These are phyloP conservation scores for Danionella cerebrum DNA, from an alignment of 2,113 vertebrate genomes.

Conservation along the genomic window DNA sequence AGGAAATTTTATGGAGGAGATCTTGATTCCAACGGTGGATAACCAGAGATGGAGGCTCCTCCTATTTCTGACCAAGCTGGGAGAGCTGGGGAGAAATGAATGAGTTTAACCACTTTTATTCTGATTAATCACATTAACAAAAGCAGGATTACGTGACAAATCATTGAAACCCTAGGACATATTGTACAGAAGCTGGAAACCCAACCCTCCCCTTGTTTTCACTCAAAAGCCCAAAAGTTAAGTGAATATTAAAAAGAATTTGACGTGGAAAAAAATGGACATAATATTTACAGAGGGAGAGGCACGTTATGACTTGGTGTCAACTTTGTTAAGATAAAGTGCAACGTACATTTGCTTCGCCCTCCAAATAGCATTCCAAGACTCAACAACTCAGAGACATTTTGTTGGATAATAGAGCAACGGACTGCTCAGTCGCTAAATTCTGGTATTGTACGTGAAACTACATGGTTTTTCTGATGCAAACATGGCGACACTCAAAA, in stretches of 20 bases:
- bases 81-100: slow-evolving; percentile 71
- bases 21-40: slow-evolving; percentile 41
- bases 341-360: slow-evolving; percentile 11
- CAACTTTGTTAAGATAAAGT: slow-evolving; percentile 24
- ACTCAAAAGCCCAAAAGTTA: not conserved
- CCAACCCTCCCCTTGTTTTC: not conserved
- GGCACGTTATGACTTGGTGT: slow-evolving; percentile 31
- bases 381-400: not conserved
- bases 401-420: not conserved
- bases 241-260: slow-evolving; percentile 3
- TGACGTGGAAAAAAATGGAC: slow-evolving; percentile 2
- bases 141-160: not conserved
- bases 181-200: not conserved
- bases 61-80: slow-evolving; percentile 85
- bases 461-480: not conserved
- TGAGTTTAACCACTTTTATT: not conserved
- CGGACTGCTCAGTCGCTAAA: not conserved
- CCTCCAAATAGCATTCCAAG: slow-evolving; percentile 28
- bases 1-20: slow-evolving; percentile 39
- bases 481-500: too few relatives aligned
- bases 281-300: slow-evolving; percentile 30
- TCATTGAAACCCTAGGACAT: not conserved
- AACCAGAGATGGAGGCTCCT: slow-evolving; percentile 13
- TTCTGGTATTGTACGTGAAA: slow-evolving; percentile 1
- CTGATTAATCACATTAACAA: not conserved